A percentile compares a stretch with the other conserved stretches of the same genome.
Conservation (phyloP, 2,888 invertebrate species). For the Cosmia pyralina region DNA sequence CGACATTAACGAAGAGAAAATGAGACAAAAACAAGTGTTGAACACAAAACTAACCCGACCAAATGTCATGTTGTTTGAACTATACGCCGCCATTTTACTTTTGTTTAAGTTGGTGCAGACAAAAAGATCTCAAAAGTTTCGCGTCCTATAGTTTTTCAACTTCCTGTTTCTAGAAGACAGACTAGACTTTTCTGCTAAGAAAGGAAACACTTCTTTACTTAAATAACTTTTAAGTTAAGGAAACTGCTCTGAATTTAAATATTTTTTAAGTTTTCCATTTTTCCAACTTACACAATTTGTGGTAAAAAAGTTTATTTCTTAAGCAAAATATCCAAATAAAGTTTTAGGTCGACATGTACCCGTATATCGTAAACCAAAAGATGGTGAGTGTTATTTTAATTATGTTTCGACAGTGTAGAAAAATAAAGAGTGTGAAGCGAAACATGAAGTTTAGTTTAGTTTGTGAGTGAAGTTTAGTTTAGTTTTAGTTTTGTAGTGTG, state of each 20-base stretch:
- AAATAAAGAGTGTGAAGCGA: background rate
- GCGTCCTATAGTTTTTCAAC: constrained; percentile 67
- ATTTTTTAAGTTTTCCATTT: constrained; percentile 51
- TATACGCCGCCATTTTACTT: constrained; percentile 46
- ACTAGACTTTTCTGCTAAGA: constrained; percentile 62
- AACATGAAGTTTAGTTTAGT: too few species aligned
- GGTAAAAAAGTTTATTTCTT: constrained; percentile 14
- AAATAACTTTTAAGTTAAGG: constrained; percentile 67
- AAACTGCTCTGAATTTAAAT: constrained; percentile 66
- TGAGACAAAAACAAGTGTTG: constrained; percentile 30
- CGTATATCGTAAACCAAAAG: background rate
- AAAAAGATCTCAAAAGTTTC: constrained; percentile 68
- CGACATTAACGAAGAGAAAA: constrained; percentile 43
- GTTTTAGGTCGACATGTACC: background rate
- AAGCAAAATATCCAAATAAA: background rate
- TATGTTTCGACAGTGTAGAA: background rate
- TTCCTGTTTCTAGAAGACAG: constrained; percentile 70
- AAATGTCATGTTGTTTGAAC: constrained; percentile 63
- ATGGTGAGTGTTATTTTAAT: background rate
- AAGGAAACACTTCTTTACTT: constrained; percentile 72
- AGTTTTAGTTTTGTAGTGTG: too few species aligned
- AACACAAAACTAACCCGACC: constrained; percentile 52
- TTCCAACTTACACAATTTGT: constrained; percentile 28
- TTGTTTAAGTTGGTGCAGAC: constrained; percentile 58
- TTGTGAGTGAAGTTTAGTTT: too few species aligned